Base-by-base conservation (phyloP, 2,113 vertebrate species). In the Bubalus kerabau region DNA sequence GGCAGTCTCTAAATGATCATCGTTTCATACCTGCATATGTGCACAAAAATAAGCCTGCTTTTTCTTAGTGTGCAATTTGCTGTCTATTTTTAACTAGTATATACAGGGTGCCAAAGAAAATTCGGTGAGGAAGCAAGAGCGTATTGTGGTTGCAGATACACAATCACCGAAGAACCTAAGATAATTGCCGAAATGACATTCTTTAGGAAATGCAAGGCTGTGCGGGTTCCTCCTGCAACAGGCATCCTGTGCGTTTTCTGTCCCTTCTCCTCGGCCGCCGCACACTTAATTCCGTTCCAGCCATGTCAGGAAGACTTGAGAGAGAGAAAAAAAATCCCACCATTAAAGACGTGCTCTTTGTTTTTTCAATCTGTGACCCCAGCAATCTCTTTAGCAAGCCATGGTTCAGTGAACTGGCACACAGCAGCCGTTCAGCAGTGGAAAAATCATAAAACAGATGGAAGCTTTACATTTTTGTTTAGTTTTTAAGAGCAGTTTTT, bases 371-470 rank as follows among this genome's bases (percentile, higher is more conserved):
- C 98, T 98, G 98, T 99, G 99, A 99, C 99, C 99, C 98, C 98
- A 97, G 98, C 99, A 98, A 99, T 99, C 99, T 99, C 98, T 99
- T 99, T 99, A 99, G 99, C 99, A 99, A 99, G 99, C 99, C 98
- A 98, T 98, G 99, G 99, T 99, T 99, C 99, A 99, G 98, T 98
- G 99, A 98, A 98, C 99, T 99, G 99, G 99, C 99, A 99, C 98
- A 98, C 98, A 98, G 99, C 99, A 99, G 99, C 98, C 98, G 98
- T 98, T 98, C 98, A 94, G 98, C 99, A 98, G 99, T 98, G 99
- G 99, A 99, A 99, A 99, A 99, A 99, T 99, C 99, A 99, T 99
- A 99, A 99, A 99, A 98, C 99, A 99, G 99, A 99, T 99, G 99
- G 99, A 99, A 99, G 99, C 99, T 99, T 99, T 99, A 99, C 99